Percentiles rank a stretch among this genome's conserved stretches.
Evolutionary conservation across 2,113 vertebrate genomes (phyloP).

Genomic region (Chunga burmeisteri): DNA sequence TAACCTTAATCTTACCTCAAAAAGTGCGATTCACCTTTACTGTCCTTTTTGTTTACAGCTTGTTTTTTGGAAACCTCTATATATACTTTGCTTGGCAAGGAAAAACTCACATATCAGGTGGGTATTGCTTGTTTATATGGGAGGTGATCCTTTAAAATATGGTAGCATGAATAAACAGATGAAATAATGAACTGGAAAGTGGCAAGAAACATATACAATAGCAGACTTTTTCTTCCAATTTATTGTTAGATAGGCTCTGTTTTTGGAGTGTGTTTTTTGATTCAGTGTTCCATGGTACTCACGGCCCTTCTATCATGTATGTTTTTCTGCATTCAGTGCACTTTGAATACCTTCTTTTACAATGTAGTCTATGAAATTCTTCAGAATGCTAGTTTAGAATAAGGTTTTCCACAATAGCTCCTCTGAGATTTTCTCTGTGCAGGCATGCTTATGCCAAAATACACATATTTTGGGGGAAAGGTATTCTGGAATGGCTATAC

Average conservation of each 20-base stretch:
- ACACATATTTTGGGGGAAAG: fast-evolving
- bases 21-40: neutral
- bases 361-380: neutral
- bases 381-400: neutral
- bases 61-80: slow-evolving; percentile 97
- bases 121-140: slow-evolving; percentile 5
- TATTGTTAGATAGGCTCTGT: neutral
- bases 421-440: neutral
- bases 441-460: neutral
- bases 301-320: neutral
- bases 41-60: slow-evolving; percentile 70
- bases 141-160: neutral
- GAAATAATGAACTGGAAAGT: neutral
- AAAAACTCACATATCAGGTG: slow-evolving; percentile 91
- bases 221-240: fast-evolving
- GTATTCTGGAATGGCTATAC: neutral
- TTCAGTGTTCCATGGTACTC: neutral
- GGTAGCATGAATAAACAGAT: neutral
- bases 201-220: neutral
- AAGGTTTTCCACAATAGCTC: neutral
- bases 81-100: slow-evolving; percentile 95
- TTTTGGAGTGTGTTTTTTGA: neutral
- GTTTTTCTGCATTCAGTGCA: neutral
- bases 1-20: neutral
- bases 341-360: neutral